phyloP scores from a whole-genome alignment of 2,113 vertebrate genomes.

The Lampris megalopsis region DNA sequence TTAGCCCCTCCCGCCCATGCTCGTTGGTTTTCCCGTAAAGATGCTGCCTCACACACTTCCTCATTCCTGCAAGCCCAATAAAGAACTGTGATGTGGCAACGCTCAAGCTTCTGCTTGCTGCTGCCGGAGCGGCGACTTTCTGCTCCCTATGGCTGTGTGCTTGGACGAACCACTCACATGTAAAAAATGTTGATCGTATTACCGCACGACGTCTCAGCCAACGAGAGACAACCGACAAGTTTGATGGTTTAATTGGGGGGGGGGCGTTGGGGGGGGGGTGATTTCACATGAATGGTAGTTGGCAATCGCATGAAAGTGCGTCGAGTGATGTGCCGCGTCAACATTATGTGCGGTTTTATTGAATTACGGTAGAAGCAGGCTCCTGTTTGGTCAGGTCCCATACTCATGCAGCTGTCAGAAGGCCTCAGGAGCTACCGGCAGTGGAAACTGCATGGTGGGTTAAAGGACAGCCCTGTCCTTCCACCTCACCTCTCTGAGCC shows the following conservation, averaged over 20 bases:
- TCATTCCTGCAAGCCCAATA: constrained; percentile 77
- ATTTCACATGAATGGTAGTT: no score
- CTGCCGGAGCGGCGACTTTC: constrained; percentile 1
- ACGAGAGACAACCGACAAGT: not conserved
- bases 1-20: constrained; percentile 58
- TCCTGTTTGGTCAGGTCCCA: not conserved
- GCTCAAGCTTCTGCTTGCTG: constrained; percentile 57
- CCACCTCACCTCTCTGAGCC: no score
- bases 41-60: constrained; percentile 74
- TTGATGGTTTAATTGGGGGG: not conserved
- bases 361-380: not conserved
- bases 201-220: not conserved
- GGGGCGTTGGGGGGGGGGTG: not conserved
- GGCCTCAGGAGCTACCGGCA: no score
- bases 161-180: not conserved
- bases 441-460: no score
- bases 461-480: no score
- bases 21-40: constrained; percentile 75
- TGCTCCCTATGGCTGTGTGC: not conserved
- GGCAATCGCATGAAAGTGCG: no score
- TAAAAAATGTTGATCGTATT: not conserved
- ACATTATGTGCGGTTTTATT: not conserved
- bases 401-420: no score
- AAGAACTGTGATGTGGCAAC: constrained; percentile 73
- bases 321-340: not conserved